Conservation (phyloP, 2,888 invertebrate genomes). For the Hylaea fasciaria region DNA sequence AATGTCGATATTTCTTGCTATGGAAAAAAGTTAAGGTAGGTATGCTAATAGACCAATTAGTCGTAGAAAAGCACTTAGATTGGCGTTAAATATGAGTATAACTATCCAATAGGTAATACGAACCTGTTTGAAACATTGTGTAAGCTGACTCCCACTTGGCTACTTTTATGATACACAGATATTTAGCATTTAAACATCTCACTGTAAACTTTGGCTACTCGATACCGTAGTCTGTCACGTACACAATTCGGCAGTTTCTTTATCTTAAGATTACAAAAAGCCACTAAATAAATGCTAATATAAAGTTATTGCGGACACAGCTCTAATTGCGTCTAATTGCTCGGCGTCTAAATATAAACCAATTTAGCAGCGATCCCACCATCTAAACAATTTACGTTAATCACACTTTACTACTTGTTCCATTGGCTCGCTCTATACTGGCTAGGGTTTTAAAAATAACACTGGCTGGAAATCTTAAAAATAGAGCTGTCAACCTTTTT, state of each 20-base stretch:
- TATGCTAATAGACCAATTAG: slow-evolving; percentile 12
- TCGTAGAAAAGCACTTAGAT: background rate
- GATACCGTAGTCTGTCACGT: slow-evolving; percentile 32
- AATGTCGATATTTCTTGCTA: background rate
- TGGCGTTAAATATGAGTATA: slow-evolving; percentile 8
- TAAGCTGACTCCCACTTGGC: slow-evolving; percentile 22
- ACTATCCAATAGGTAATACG: slow-evolving; percentile 20
- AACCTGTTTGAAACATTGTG: slow-evolving; percentile 16
- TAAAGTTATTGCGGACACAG: slow-evolving; percentile 31
- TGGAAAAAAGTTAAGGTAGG: background rate
- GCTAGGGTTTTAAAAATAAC: slow-evolving; percentile 16
- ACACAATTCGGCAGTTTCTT: slow-evolving; percentile 29
- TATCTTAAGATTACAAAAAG: slow-evolving; percentile 23
- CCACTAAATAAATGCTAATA: slow-evolving; percentile 37
- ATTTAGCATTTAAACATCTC: slow-evolving; percentile 29
- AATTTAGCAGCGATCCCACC: slow-evolving; percentile 33
- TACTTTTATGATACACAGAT: slow-evolving; percentile 32
- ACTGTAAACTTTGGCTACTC: slow-evolving; percentile 22
- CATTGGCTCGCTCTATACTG: slow-evolving; percentile 17
- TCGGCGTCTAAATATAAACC: slow-evolving; percentile 37
- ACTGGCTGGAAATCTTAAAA: slow-evolving; percentile 4
- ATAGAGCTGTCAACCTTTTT: slow-evolving; percentile 7
- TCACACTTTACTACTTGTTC: slow-evolving; percentile 19
- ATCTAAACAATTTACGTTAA: slow-evolving; percentile 25
- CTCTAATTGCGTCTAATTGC: slow-evolving; percentile 40